Evolutionary conservation across 2,888 invertebrate species (phyloP), one percentile per base, ranked within the genome.

Genomic region (Tigriopus californicus): DNA sequence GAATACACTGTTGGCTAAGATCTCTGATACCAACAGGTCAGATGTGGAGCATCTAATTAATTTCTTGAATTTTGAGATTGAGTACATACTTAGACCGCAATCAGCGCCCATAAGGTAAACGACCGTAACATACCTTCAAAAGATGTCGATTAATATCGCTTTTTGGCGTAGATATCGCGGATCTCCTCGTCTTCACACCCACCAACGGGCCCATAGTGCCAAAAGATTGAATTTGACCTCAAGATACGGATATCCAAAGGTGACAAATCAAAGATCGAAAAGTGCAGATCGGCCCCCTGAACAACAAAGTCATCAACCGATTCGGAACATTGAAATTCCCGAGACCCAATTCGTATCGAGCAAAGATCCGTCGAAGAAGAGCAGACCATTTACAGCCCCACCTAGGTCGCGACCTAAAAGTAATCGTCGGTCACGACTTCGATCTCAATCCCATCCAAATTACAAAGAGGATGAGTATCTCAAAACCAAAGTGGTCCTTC

Each of bases 11-110:
- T 44, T 56, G 22, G 18, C 41, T 10, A 56, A 56, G 15, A 56
- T 56, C 8, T 25, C 56, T 5, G 46, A 10, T 15, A 18, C 41
- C 18, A 56, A 56, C 44, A 41, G 22, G 15, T 20, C 22, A 25
- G 56, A 56, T 22, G 44, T 56, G n/a, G 56, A 56, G 44, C 56
- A 56, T 46, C 22, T 56, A 5, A 20, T 59, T 3, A 51, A 59
- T 25, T 49, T 59, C 20, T 15, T 59, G 6, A 59, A 59, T 20
- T 59, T 49, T 53, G 59, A 59, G 22, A 59, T 59, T n/a, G 44
- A 59, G 41, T 59, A 59, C 33, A 51, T 59, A 41, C 52, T 59
- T 11, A 15, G 59, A 20, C 59, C 59, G 10, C 18, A 24, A 20
- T 59, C 52, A n/a, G 59, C 47, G 1, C 49, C 47, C 6, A 33